Base-by-base conservation (phyloP, 2,888 invertebrate species). In the Gibbula magus region DNA sequence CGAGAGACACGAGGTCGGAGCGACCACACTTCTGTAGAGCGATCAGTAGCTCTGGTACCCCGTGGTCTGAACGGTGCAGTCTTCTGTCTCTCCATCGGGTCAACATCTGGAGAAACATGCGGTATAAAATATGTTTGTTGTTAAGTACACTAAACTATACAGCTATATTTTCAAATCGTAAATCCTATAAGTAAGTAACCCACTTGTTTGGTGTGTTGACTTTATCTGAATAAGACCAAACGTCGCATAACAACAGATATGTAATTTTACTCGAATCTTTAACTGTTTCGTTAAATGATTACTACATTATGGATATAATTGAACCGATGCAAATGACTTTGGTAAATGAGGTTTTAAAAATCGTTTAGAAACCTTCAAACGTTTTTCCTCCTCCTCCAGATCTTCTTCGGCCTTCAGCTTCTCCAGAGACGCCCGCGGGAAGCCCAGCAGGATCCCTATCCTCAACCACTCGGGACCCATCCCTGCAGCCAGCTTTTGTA, bases 1-100 rank as follows among this genome's bases (percentile, higher is more conserved):
- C 75, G 3, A 76, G 20, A 10, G 79, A 67, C 39, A 83, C 81
- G 5, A 85, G 39, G 29, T 83, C 84, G 0, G 39, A 75, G 20
- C 82, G 73, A 2, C 79, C 74, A 13, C 77, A 66, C 35, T 77
- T 82, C 61, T 84, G 81, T 1, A 86, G 77, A 1, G 82, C 75
- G 13, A 82, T 77, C 53, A 86, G 78, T 10, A 86, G 80, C 39
- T 86, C 86, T 0, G 82, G 80, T 1, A 85, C 82, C 7, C 86
- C 86, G 20, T 81, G 81, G 78, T 86, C 84, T 22, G 70, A 79
- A 20, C 84, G 78, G 75, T 80, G 75, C 25, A 70, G 54, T n/a
- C 84, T 75, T 3, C 75, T 79, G 20, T 80, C 75, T 29, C 84
- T 67, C 86, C 86, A 86, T 25, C 80, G 67, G 16, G 77, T 35